Conservation (phyloP, 2,888 invertebrate genomes). For the Andrena bucephala region DNA sequence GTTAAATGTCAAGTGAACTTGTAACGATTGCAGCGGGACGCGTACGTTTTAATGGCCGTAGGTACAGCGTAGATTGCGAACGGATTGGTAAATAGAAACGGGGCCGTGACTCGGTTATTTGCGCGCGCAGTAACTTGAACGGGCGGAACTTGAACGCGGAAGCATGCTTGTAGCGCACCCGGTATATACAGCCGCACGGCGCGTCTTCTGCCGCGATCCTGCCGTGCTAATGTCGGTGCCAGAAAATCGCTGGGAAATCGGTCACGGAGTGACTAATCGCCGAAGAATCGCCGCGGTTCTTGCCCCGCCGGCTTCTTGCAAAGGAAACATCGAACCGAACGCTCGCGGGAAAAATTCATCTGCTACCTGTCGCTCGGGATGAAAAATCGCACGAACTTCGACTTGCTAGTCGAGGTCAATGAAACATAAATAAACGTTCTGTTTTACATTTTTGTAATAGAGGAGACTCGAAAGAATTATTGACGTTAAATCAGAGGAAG, state of each 20-base stretch:
- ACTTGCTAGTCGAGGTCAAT: too few species aligned
- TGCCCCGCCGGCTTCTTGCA: conserved; percentile 24
- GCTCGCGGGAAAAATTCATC: conserved; percentile 15
- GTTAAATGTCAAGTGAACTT: conserved; percentile 4
- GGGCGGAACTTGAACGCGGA: conserved; percentile 62
- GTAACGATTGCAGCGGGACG: not conserved
- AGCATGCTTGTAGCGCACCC: conserved; percentile 63
- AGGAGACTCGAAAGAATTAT: too few species aligned
- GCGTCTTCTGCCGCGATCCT: conserved; percentile 41
- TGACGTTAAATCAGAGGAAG: too few species aligned
- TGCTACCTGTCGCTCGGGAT: not conserved
- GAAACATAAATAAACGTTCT: too few species aligned
- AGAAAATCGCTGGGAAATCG: conserved; percentile 68
- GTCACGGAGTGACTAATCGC: conserved; percentile 66
- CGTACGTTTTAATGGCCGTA: not conserved
- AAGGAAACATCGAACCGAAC: conserved; percentile 20
- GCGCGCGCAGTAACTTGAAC: not conserved
- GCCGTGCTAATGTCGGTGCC: conserved; percentile 48
- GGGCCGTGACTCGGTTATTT: conserved; percentile 52
- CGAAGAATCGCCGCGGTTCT: conserved; percentile 53
- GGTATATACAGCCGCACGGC: conserved; percentile 51
- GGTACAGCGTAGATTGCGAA: conserved; percentile 24
- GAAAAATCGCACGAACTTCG: not conserved
- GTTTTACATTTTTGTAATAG: too few species aligned
- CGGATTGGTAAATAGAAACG: conserved; percentile 45